A percentile compares a stretch with the other conserved stretches of the same genome.
Conservation (phyloP, 2,797 vertebrate genomes). For the Gambusia yucatana region DNA sequence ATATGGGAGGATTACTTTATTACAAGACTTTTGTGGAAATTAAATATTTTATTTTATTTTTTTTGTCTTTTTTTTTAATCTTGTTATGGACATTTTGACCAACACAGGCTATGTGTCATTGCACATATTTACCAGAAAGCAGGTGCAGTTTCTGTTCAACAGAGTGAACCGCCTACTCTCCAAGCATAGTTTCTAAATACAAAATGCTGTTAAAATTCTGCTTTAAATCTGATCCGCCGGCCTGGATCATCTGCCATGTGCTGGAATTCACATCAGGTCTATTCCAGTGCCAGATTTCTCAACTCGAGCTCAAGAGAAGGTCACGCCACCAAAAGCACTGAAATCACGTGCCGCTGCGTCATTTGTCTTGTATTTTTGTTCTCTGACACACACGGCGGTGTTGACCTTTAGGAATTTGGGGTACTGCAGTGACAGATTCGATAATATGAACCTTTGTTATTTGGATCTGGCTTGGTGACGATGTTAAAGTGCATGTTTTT, state of each 20-base stretch:
- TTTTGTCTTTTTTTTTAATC: background rate
- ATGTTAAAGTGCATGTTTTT: conserved; percentile 21
- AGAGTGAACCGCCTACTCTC: conserved; percentile 29
- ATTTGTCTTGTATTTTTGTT: conserved; percentile 35
- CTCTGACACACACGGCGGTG: background rate
- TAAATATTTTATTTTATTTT: no score
- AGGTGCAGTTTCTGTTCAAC: conserved; percentile 32
- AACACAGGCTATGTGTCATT: background rate
- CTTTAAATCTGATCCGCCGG: conserved; percentile 63
- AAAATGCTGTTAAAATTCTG: conserved; percentile 64
- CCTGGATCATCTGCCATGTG: conserved; percentile 52
- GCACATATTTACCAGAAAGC: conserved; percentile 38
- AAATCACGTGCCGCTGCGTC: conserved; percentile 48
- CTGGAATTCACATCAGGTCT: conserved; percentile 41
- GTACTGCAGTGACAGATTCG: conserved; percentile 22
- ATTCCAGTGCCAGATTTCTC: conserved; percentile 58
- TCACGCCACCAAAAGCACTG: conserved; percentile 58
- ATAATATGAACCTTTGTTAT: background rate
- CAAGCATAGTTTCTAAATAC: conserved; percentile 44
- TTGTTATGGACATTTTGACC: background rate
- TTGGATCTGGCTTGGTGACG: conserved; percentile 10
- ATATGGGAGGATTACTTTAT: background rate
- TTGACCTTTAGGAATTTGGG: conserved; percentile 32
- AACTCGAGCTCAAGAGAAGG: conserved; percentile 62
- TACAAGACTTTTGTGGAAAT: no score